Evolutionary conservation across 2,797 vertebrate species (phyloP).

Genomic region (Microtus californicus): DNA sequence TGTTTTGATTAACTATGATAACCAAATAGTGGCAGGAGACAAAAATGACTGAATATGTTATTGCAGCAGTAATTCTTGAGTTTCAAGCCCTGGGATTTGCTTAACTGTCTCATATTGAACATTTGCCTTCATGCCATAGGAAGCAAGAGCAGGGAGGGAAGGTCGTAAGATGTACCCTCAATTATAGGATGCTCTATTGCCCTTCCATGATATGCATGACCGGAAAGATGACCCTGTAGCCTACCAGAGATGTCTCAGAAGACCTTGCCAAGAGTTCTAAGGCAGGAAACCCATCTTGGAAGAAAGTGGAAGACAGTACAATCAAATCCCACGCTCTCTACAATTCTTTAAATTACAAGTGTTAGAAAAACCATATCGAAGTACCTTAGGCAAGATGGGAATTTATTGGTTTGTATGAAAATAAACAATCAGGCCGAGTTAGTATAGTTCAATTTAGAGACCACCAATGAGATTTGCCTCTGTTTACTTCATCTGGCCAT

Average conservation of each 20-base stretch:
- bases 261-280: not conserved
- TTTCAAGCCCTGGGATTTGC: slow-evolving; percentile 54
- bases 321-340: not conserved
- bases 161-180: slow-evolving; percentile 51
- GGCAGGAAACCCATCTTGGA: not conserved
- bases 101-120: not conserved
- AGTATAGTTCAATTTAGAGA: not conserved
- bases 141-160: slow-evolving; percentile 34
- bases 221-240: not conserved
- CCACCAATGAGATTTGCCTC: not conserved
- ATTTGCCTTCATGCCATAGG: slow-evolving; percentile 56
- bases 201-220: not conserved
- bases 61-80: slow-evolving; percentile 32
- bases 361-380: not conserved
- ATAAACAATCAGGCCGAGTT: not conserved
- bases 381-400: not conserved
- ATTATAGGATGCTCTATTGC: not conserved
- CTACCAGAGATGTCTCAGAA: slow-evolving; percentile 28
- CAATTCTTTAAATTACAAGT: slow-evolving; percentile 16
- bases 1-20: slow-evolving; percentile 52
- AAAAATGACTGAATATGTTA: slow-evolving; percentile 52
- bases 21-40: slow-evolving; percentile 36
- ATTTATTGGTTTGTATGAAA: not conserved
- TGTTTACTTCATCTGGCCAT: slow-evolving; percentile 7
- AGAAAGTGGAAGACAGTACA: not conserved